Percentiles rank a stretch among this genome's conserved stretches.
Conservation (phyloP, 2,113 vertebrate species). For the Otocyon megalotis region DNA sequence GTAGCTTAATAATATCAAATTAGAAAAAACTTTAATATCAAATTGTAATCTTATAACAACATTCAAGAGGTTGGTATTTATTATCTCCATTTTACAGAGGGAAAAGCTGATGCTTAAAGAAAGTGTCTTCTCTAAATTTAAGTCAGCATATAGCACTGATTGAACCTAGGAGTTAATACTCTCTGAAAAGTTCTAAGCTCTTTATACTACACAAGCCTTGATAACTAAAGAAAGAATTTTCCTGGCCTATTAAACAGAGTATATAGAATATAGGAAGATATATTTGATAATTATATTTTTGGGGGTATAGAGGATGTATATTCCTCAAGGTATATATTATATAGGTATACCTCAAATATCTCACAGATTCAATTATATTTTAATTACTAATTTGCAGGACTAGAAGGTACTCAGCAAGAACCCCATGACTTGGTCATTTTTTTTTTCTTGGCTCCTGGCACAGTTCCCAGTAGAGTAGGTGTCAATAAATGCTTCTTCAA, state of each 20-base stretch:
- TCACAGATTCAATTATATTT: conserved; percentile 38
- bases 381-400: background rate
- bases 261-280: background rate
- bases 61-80: conserved; percentile 18
- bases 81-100: conserved; percentile 17
- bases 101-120: background rate
- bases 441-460: background rate
- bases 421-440: background rate
- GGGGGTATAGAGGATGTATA: background rate
- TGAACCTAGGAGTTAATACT: background rate
- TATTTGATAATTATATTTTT: background rate
- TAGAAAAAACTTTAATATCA: background rate
- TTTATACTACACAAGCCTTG: conserved; percentile 17
- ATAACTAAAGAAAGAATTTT: background rate
- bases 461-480: background rate
- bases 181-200: background rate
- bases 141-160: background rate
- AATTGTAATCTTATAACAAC: conserved; percentile 41
- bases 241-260: background rate
- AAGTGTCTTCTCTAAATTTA: conserved; percentile 51
- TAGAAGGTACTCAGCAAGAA: conserved; percentile 47
- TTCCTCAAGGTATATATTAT: background rate
- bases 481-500: conserved; percentile 55
- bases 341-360: background rate
- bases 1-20: background rate